phyloP scores from a whole-genome alignment of 2,888 invertebrate genomes.

The Ligdia adustata region DNA sequence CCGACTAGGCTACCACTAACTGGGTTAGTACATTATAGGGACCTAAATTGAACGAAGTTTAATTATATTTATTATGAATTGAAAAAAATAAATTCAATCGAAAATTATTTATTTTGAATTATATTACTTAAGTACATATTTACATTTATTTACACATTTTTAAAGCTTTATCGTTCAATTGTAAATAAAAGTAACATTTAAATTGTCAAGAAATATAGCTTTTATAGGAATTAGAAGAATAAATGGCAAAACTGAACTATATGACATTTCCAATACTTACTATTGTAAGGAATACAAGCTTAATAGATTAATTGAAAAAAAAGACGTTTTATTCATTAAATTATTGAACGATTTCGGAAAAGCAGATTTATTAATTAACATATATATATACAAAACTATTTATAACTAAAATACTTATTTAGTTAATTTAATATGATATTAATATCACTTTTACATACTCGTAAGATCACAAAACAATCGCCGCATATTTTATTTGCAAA shows the following conservation, averaged over 20 bases:
- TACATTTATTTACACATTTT: conserved; percentile 31
- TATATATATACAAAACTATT: conserved; percentile 14
- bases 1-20: too few relatives aligned
- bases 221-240: background rate
- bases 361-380: too few relatives aligned
- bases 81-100: conserved; percentile 1
- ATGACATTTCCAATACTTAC: too few relatives aligned
- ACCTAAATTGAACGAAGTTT: too few relatives aligned
- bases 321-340: background rate
- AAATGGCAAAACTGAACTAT: background rate
- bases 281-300: background rate
- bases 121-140: conserved; percentile 14
- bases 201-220: too few relatives aligned
- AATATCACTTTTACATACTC: conserved; percentile 16
- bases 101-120: conserved; percentile 25
- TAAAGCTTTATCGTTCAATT: conserved; percentile 25
- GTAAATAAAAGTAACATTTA: background rate
- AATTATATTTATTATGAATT: too few relatives aligned
- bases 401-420: conserved; percentile 9
- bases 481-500: conserved; percentile 11
- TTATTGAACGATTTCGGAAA: conserved; percentile 12
- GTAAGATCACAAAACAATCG: conserved; percentile 21
- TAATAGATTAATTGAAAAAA: background rate
- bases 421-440: conserved; percentile 8
- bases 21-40: too few relatives aligned